Conservation (phyloP, 1,140 invertebrate genomes). For the Hycleus cichorii region DNA sequence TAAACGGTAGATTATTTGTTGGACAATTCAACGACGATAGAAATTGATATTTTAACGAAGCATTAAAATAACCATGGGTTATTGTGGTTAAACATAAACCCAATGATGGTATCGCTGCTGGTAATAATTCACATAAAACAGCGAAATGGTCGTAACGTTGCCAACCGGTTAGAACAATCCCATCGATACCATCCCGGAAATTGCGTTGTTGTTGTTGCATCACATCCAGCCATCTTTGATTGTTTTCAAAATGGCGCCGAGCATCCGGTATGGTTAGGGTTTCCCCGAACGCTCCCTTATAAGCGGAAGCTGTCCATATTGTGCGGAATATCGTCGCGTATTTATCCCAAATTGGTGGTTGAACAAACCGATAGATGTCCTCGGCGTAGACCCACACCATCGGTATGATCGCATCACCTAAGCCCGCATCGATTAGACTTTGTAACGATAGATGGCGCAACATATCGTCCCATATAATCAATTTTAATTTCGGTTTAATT, state of each 20-base stretch:
- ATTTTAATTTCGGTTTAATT: slow-evolving; percentile 48
- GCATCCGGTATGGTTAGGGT: slow-evolving; percentile 62
- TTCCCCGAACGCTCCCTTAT: slow-evolving; percentile 83
- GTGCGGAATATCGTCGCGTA: slow-evolving; percentile 75
- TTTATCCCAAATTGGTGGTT: slow-evolving; percentile 62
- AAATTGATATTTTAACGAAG: slow-evolving; percentile 46
- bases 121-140: slow-evolving; percentile 85
- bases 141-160: slow-evolving; percentile 89
- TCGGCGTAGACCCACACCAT: slow-evolving; percentile 79
- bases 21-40: slow-evolving; percentile 51
- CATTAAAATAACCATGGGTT: slow-evolving; percentile 55
- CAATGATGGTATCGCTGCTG: slow-evolving; percentile 70
- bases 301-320: slow-evolving; percentile 90
- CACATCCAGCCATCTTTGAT: slow-evolving; percentile 60
- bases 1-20: slow-evolving; percentile 35
- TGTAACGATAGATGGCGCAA: slow-evolving; percentile 63
- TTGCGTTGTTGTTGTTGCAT: slow-evolving; percentile 49
- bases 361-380: slow-evolving; percentile 46
- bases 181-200: slow-evolving; percentile 52
- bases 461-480: slow-evolving; percentile 97
- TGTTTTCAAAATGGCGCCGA: slow-evolving; percentile 61
- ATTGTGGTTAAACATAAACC: slow-evolving; percentile 49
- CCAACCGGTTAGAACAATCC: slow-evolving; percentile 71
- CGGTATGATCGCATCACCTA: slow-evolving; percentile 70
- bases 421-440: slow-evolving; percentile 57